These are phyloP conservation scores for Philhelius pedissequus DNA, from an alignment of 2,888 invertebrate species.

Conservation along the genomic window DNA sequence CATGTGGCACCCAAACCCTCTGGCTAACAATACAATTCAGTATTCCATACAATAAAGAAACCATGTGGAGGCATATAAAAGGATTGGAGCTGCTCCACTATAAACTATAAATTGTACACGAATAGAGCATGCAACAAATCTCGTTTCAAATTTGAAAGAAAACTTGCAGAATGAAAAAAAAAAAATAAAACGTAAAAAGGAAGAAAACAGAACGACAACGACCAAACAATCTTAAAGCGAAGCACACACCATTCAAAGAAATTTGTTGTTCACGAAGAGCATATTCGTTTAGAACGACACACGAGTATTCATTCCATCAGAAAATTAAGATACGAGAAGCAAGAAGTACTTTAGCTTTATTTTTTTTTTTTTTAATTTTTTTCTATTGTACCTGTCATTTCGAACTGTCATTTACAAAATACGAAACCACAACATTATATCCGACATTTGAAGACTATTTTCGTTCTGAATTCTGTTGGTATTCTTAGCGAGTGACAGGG, in stretches of 20 bases:
- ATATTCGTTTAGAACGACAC: conserved; percentile 44
- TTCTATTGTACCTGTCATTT: conserved; percentile 49
- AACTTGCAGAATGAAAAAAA: conserved; percentile 40
- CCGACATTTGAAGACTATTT: conserved; percentile 55
- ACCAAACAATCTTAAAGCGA: conserved; percentile 46
- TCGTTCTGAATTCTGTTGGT: conserved; percentile 39
- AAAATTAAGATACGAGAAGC: conserved; percentile 46
- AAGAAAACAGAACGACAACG: conserved; percentile 26
- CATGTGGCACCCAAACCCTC: conserved; percentile 34
- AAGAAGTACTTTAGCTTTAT: conserved; percentile 10
- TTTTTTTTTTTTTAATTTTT: neutral
- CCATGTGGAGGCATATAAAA: conserved; percentile 28
- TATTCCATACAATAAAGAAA: conserved; percentile 1
- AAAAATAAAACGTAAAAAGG: conserved; percentile 8
- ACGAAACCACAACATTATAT: conserved; percentile 56
- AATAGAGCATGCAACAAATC: conserved; percentile 54
- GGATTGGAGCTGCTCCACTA: conserved; percentile 20
- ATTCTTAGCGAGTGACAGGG: neutral
- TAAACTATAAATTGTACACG: conserved; percentile 29
- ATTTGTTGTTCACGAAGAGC: conserved; percentile 45
- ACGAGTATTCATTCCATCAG: conserved; percentile 29
- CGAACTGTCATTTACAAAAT: conserved; percentile 62
- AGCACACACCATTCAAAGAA: conserved; percentile 38
- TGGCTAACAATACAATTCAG: conserved; percentile 45
- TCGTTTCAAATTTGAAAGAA: conserved; percentile 60